Evolutionary conservation across 2,888 invertebrate species (phyloP).

Genomic region (Ornithoptera priamus): DNA sequence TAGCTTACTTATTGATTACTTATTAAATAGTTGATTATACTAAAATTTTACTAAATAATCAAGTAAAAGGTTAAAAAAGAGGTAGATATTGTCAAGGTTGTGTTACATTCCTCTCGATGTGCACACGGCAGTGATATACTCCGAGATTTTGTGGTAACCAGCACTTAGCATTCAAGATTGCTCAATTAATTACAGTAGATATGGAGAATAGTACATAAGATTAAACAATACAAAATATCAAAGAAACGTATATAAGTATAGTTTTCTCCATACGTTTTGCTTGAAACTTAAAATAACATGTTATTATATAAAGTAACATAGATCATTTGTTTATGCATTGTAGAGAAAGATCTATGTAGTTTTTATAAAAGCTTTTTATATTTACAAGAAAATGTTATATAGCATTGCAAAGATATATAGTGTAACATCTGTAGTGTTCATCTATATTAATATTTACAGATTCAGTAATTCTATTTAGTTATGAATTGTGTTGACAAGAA

Average conservation of each 20-base stretch:
- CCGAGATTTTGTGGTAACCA: conserved; percentile 20
- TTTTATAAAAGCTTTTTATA: not conserved
- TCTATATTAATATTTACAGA: too few relatives aligned
- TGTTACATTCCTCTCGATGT: conserved; percentile 4
- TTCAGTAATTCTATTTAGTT: too few relatives aligned
- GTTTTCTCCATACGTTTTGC: not conserved
- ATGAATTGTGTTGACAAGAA: too few relatives aligned
- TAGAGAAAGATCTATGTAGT: not conserved
- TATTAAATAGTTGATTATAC: too few relatives aligned
- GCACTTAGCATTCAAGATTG: conserved; percentile 24
- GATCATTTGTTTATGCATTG: not conserved
- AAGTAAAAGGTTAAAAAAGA: not conserved
- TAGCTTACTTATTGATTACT: too few relatives aligned
- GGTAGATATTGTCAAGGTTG: not conserved
- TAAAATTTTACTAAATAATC: too few relatives aligned
- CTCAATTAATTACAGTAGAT: conserved; percentile 24
- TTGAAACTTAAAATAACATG: not conserved
- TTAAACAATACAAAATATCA: not conserved
- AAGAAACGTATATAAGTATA: not conserved
- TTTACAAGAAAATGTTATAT: too few relatives aligned
- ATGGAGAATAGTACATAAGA: conserved; percentile 1
- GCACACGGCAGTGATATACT: conserved; percentile 11
- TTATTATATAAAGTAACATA: not conserved
- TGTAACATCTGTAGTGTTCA: too few relatives aligned
- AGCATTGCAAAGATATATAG: too few relatives aligned